phyloP scores from a whole-genome alignment of 2,888 invertebrate genomes.

The Aspidapion aeneum region DNA sequence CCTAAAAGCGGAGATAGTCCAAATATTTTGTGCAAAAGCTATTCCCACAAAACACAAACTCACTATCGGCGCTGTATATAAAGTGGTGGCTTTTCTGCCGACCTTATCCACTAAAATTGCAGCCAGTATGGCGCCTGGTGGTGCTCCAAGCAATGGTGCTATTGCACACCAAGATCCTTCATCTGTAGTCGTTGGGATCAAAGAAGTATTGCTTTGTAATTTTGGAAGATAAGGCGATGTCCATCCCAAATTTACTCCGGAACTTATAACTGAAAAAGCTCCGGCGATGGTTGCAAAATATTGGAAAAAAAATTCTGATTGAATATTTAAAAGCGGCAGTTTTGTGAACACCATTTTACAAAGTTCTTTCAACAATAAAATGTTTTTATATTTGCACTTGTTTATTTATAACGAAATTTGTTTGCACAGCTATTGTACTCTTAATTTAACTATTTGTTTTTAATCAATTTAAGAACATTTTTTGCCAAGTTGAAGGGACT shows the following conservation, averaged over 20 bases:
- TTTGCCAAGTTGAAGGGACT: too few relatives aligned
- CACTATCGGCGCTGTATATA: conserved; percentile 43
- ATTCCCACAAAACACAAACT: conserved; percentile 60
- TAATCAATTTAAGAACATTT: too few relatives aligned
- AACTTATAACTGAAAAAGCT: conserved; percentile 37
- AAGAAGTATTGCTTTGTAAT: conserved; percentile 48
- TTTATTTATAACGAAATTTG: too few relatives aligned
- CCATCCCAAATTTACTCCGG: conserved; percentile 51
- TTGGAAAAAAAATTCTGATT: conserved; percentile 35
- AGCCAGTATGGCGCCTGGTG: conserved; percentile 58
- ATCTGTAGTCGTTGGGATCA: conserved; percentile 51
- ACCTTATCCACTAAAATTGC: conserved; percentile 61
- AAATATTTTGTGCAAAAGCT: conserved; percentile 56
- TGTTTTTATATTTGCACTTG: too few relatives aligned
- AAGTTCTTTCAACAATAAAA: too few relatives aligned
- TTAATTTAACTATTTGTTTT: too few relatives aligned
- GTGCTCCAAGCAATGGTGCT: conserved; percentile 62
- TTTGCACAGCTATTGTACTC: too few relatives aligned
- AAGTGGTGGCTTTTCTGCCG: conserved; percentile 54
- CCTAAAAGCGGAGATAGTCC: conserved; percentile 50
- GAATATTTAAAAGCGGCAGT: conserved; percentile 10
- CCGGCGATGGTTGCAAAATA: conserved; percentile 41
- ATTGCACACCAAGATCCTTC: conserved; percentile 62
- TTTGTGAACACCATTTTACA: background rate
- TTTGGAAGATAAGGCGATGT: conserved; percentile 56